Base-by-base conservation (phyloP, 1,140 invertebrate genomes). In the Brachionus koreanus region DNA sequence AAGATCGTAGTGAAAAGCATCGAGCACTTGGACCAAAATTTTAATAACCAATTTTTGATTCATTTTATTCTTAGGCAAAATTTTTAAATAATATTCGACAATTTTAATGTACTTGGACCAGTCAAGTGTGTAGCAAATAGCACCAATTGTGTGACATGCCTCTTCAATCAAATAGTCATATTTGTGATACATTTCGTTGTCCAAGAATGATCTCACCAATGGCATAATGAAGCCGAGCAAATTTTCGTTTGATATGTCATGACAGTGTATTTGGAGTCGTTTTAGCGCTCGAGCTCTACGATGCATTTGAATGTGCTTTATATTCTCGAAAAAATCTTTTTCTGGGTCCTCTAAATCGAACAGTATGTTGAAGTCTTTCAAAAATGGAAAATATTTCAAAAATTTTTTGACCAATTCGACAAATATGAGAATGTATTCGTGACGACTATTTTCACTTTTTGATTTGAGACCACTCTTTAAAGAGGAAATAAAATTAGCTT, bases 301-400 rank as follows among this genome's bases (percentile, higher is more conserved):
- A 85, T 96, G 93, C 13, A 92, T 88, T 89, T 96, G 93, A 67
- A 91, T 89, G 89, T 98, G 96, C 42, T 91, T 91, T 84, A 96
- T 92, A 85, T 97, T 98, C 84, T 96, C 93, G 86, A 96, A 98
- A 89, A 98, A 96, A 87, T 98, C 95, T 0, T 94, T 92, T 87
- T 98, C 95, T 0, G 89, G 87, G 86, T 98, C 94, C 42, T 89
- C 88, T 84, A 91, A 91, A 86, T 94, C 92, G 0, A 91, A 90
- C 2, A 96, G 88, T 16, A 90, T 86, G 1, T 90, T 88, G 35
- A 97, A 89, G 88, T 96, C 94, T n/a, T 90, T 89, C 76, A 87
- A 87, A 29, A 82, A 83, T 19, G 46, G 23, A 12, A 79, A 16
- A 13, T 25, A 29, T 23, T 33, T 43, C 3, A 2, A 1, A 23